These are phyloP conservation scores for Notoglanidium macrostoma DNA, from an alignment of 2,797 vertebrate species.

Conservation along the genomic window DNA sequence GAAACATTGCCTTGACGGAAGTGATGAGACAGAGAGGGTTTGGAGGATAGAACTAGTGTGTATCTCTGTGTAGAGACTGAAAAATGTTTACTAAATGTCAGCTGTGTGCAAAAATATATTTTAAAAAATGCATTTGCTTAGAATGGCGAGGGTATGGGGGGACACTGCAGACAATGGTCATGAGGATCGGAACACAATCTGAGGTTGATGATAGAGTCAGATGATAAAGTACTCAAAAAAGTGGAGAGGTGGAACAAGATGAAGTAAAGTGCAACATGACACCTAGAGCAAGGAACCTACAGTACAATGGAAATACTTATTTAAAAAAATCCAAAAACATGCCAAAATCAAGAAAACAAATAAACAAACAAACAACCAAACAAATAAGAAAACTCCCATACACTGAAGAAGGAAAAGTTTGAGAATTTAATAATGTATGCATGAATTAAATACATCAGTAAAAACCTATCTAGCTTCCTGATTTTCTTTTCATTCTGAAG, in stretches of 20 bases:
- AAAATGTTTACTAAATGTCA: background rate
- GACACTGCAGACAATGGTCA: background rate
- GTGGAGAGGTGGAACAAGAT: background rate
- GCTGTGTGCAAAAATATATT: background rate
- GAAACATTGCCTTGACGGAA: conserved; percentile 15
- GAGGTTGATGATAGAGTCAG: background rate
- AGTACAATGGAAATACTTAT: background rate
- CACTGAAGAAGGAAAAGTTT: too few species aligned
- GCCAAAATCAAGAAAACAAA: background rate
- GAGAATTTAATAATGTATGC: background rate
- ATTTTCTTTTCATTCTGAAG: background rate
- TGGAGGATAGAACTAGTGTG: conserved; percentile 37
- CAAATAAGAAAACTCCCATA: too few species aligned
- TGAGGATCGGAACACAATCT: background rate
- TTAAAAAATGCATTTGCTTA: background rate
- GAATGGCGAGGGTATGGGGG: too few species aligned
- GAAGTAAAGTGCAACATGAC: background rate
- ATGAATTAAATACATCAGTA: too few species aligned
- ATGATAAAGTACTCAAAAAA: background rate
- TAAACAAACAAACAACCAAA: too few species aligned
- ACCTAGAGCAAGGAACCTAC: background rate
- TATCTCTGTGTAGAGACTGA: background rate
- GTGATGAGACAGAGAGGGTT: conserved; percentile 37
- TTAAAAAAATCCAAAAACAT: background rate
- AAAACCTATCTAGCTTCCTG: background rate